Percentiles rank a stretch among this genome's conserved stretches.
Conservation (phyloP, 1,140 invertebrate species). For the Lordiphosa stackelbergi region DNA sequence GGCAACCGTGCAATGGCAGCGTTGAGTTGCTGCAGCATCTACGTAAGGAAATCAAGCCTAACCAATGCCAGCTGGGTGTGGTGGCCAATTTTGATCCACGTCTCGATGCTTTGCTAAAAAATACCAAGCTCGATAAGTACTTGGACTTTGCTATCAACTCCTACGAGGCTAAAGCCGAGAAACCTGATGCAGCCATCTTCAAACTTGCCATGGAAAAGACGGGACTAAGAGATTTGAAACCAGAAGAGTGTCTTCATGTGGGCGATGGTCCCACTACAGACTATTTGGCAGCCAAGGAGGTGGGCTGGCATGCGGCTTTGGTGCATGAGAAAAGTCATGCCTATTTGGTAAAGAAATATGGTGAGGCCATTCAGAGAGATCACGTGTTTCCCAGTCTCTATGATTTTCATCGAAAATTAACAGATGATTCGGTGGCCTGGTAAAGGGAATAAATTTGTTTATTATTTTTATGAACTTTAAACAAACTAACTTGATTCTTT, state of each 20-base stretch:
- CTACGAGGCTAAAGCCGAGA: constrained; percentile 84
- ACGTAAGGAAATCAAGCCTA: constrained; percentile 59
- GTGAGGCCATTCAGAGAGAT: constrained; percentile 55
- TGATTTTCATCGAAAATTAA: constrained; percentile 74
- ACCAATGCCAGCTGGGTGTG: constrained; percentile 82
- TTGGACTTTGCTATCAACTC: constrained; percentile 91
- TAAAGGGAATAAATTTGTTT: constrained; percentile 29
- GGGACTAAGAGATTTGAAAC: constrained; percentile 74
- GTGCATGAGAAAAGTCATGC: constrained; percentile 77
- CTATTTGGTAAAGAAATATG: constrained; percentile 62
- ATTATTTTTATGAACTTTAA: constrained; percentile 3
- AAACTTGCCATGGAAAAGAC: constrained; percentile 81
- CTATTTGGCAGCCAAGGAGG: constrained; percentile 85
- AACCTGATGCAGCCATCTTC: constrained; percentile 88
- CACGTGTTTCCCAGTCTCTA: constrained; percentile 69
- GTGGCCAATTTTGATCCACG: constrained; percentile 94
- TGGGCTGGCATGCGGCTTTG: constrained; percentile 86
- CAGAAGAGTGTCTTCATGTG: constrained; percentile 86
- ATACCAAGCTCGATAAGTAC: constrained; percentile 81
- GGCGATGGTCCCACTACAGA: constrained; percentile 88
- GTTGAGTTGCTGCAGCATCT: constrained; percentile 82
- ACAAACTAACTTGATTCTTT: constrained; percentile 8
- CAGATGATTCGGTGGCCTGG: constrained; percentile 62
- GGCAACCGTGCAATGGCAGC: constrained; percentile 83
- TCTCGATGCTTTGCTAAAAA: constrained; percentile 82